Conservation (phyloP, 1,140 invertebrate species). For the Battus philenor region DNA sequence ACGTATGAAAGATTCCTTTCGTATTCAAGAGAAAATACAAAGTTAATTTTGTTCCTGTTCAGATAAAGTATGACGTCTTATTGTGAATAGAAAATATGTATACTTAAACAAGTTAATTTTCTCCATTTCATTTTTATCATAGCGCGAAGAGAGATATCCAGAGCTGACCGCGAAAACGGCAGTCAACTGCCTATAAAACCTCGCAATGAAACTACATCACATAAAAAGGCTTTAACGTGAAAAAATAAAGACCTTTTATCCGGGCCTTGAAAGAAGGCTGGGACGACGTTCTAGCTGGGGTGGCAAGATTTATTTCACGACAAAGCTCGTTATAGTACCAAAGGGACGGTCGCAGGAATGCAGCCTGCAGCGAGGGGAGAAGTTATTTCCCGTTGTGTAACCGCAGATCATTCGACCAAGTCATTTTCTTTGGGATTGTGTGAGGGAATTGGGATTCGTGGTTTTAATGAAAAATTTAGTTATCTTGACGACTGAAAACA, state of each 20-base stretch:
- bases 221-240: slow-evolving; percentile 56
- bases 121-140: too few relatives aligned
- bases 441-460: slow-evolving; percentile 51
- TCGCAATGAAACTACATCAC: slow-evolving; percentile 56
- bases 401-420: slow-evolving; percentile 48
- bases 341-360: slow-evolving; percentile 55
- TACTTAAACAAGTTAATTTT: too few relatives aligned
- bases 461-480: slow-evolving; percentile 11
- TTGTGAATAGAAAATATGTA: too few relatives aligned
- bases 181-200: slow-evolving; percentile 43
- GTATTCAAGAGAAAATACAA: too few relatives aligned
- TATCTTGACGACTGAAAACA: neutral
- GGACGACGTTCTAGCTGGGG: slow-evolving; percentile 44
- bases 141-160: slow-evolving; percentile 13
- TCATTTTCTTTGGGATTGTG: slow-evolving; percentile 50
- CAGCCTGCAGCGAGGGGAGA: slow-evolving; percentile 39
- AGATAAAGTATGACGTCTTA: too few relatives aligned
- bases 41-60: too few relatives aligned
- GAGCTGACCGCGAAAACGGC: slow-evolving; percentile 11
- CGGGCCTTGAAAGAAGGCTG: slow-evolving; percentile 50
- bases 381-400: slow-evolving; percentile 36
- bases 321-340: slow-evolving; percentile 64
- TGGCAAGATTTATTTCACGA: slow-evolving; percentile 69
- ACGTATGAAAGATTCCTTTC: too few relatives aligned
- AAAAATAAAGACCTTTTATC: slow-evolving; percentile 70